phyloP scores from a whole-genome alignment of 2,113 vertebrate species.

The Podilymbus podiceps region DNA sequence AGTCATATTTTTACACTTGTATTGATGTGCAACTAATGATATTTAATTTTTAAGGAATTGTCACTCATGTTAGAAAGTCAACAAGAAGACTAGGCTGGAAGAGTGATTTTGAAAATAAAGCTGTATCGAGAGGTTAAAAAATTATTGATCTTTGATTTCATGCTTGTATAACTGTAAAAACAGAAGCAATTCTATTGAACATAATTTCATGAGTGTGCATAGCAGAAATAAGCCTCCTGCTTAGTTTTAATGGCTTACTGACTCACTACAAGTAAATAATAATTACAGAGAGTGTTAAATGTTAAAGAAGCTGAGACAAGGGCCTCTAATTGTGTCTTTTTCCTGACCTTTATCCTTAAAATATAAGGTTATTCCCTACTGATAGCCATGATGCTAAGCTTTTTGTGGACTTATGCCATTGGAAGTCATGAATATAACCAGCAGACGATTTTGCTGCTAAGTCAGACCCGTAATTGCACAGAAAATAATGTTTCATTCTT shows the following conservation, averaged over 20 bases:
- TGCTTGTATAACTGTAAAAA: slow-evolving; percentile 14
- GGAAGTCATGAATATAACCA: not conserved
- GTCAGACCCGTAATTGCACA: not conserved
- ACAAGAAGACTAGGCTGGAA: not conserved
- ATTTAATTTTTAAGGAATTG: not conserved
- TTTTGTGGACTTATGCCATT: not conserved
- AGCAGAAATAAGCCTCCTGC: slow-evolving; percentile 28
- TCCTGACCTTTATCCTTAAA: not conserved
- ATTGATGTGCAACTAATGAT: not conserved
- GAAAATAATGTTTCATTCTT: not conserved
- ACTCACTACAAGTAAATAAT: slow-evolving; percentile 9
- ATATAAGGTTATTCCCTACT: not conserved
- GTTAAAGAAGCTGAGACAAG: not conserved
- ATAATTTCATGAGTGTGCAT: not conserved
- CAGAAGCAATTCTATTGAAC: not conserved
- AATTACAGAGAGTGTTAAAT: not conserved
- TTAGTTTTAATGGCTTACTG: slow-evolving; percentile 12
- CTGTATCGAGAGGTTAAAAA: slow-evolving; percentile 17
- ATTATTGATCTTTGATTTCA: slow-evolving; percentile 29
- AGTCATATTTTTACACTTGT: not conserved
- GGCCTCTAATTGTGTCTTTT: not conserved
- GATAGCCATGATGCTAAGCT: not conserved
- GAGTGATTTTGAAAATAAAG: slow-evolving; percentile 11
- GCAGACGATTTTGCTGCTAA: not conserved
- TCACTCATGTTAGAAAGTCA: not conserved